Base-by-base conservation (phyloP, 2,113 vertebrate species). In the Lates calcarifer region DNA sequence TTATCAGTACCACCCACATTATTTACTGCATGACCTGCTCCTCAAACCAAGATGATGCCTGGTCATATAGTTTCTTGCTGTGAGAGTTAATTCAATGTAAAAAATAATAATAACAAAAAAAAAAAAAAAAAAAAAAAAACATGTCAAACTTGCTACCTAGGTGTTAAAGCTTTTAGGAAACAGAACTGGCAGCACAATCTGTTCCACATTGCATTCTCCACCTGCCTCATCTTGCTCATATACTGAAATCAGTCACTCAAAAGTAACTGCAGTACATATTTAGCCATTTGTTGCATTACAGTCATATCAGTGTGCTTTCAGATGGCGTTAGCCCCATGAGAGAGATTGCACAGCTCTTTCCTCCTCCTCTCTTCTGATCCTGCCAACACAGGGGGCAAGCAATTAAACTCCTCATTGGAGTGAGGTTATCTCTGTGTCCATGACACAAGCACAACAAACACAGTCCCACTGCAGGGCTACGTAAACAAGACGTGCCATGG, bases 391-490 rank as follows among this genome's bases (percentile, higher is more conserved):
- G 17, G 73, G 84, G 85, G 74, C 70, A 90, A 88, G 91, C 87
- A 92, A 93, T 94, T 90, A 92, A 93, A 89, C 85, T 79, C 65
- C 69, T 70, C 8, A 45, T 84, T 73, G 77, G 84, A 85, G 76
- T 51, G 84, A 89, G 91, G 88, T 92, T 91, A 91, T 93, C 92
- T 78, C 62, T 55, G 63, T 77, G 82, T 83, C 84, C 73, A 73
- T 84, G 87, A 87, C 84, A 90, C 60, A 41, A 79, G 63, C 69
- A 41, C 65, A 82, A 63, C 82, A 84, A 76, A 76, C 43, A 18
- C 55, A 58, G 75, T 63, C 67, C 77, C 78, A 29, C 79, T 24
- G 62, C 65, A 43, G 87, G 82, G 74, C 83, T 69, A 60, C 37
- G 35, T 77, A 87, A 90, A 90, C 89, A 90, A 84, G 84, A 85